phyloP scores from a whole-genome alignment of 2,113 vertebrate genomes.

The Raja brachyura region DNA sequence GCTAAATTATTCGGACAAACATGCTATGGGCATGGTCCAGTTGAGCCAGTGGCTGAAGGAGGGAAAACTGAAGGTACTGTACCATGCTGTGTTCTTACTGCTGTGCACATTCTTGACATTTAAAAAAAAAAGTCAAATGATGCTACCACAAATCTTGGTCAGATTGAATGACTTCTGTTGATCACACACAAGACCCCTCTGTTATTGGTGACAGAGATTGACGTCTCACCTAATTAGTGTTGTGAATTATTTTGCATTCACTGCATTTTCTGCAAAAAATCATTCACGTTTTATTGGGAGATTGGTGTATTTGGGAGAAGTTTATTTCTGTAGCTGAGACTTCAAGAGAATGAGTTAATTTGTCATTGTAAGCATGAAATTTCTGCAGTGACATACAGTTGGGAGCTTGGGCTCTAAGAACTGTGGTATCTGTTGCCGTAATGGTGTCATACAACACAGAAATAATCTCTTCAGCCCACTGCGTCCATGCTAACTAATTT shows the following conservation, averaged over 20 bases:
- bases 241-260: neutral
- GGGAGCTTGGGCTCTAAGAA: too few species aligned
- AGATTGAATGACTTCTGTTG: neutral
- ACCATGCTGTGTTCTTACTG: constrained; percentile 35
- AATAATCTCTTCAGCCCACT: too few species aligned
- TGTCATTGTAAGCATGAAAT: neutral
- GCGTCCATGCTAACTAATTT: too few species aligned
- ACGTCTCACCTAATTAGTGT: neutral
- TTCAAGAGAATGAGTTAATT: neutral
- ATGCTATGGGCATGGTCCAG: constrained; percentile 62
- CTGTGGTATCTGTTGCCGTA: too few species aligned
- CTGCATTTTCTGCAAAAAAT: neutral
- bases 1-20: constrained; percentile 73
- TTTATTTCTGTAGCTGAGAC: neutral
- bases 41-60: constrained; percentile 76
- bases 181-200: neutral
- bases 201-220: neutral
- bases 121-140: neutral
- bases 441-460: too few species aligned
- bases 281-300: neutral
- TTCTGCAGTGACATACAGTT: too few species aligned
- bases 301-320: neutral
- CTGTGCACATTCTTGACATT: neutral
- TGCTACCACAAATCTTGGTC: neutral
- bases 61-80: constrained; percentile 77